A percentile compares a stretch with the other conserved stretches of the same genome.
phyloP scores from a whole-genome alignment of 92 coral and sea anemone genomes.

The Palythoa caribaeorum region DNA sequence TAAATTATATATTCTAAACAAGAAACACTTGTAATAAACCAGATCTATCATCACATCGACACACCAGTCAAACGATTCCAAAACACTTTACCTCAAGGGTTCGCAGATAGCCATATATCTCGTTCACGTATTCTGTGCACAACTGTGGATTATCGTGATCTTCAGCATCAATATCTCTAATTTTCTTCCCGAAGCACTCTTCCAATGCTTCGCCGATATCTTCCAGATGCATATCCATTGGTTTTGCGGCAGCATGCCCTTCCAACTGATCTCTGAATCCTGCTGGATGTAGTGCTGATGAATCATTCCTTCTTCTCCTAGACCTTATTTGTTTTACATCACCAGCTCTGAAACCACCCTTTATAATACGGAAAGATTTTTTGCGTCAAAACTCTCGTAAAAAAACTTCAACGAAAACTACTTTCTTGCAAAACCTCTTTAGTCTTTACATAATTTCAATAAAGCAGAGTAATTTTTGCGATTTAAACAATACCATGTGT shows the following conservation, averaged over 20 bases:
- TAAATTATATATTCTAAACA: too few species aligned
- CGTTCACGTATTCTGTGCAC: slow-evolving; percentile 95
- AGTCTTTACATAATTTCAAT: neutral
- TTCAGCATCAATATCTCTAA: slow-evolving; percentile 87
- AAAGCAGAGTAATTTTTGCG: neutral
- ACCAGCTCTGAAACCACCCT: neutral
- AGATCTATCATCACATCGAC: too few species aligned
- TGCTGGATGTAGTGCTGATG: slow-evolving; percentile 72
- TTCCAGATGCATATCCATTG: slow-evolving; percentile 79
- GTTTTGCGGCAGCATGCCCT: slow-evolving; percentile 34
- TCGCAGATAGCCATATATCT: slow-evolving; percentile 84
- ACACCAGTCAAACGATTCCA: neutral
- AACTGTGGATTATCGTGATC: slow-evolving; percentile 92
- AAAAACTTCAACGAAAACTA: neutral
- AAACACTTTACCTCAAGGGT: slow-evolving; percentile 76
- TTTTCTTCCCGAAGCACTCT: slow-evolving; percentile 54
- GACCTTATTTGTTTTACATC: slow-evolving; percentile 60
- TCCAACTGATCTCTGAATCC: slow-evolving; percentile 22
- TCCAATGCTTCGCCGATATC: slow-evolving; percentile 81
- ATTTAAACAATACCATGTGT: slow-evolving; percentile 2
- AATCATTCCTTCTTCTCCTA: slow-evolving; percentile 79
- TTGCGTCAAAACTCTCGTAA: neutral
- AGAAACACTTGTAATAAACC: too few species aligned
- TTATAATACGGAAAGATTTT: neutral
- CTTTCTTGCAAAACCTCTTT: too few species aligned